Conservation (phyloP, 2,888 invertebrate species). For the Eledona agricola region DNA sequence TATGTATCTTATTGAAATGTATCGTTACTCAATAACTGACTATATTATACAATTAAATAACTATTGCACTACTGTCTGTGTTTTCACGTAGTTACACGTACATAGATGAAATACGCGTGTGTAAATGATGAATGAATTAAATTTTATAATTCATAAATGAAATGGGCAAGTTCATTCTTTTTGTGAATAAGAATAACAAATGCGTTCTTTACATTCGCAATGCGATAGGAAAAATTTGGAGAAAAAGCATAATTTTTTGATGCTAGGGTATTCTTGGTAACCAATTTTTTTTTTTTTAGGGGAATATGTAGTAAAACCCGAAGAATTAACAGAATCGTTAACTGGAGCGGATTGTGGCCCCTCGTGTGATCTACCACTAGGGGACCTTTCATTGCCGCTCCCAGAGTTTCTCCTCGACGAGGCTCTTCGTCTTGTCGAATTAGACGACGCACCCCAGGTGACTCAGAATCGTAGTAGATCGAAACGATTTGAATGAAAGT, state of each 20-base stretch:
- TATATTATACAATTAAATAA: too few relatives aligned
- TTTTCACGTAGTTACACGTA: too few relatives aligned
- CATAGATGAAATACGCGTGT: too few relatives aligned
- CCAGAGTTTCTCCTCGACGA: constrained; percentile 76
- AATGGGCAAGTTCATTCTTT: too few relatives aligned
- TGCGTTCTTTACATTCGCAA: too few relatives aligned
- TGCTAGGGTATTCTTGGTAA: constrained; percentile 7
- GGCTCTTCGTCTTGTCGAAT: constrained; percentile 77
- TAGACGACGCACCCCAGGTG: constrained; percentile 68
- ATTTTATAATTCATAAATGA: too few relatives aligned
- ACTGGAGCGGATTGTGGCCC: constrained; percentile 59
- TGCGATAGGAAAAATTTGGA: too few relatives aligned
- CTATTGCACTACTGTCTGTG: too few relatives aligned
- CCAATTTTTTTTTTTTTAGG: constrained; percentile 62
- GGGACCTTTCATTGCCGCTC: constrained; percentile 65
- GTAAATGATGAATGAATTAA: too few relatives aligned
- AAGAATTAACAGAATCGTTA: constrained; percentile 50
- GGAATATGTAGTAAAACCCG: constrained; percentile 68
- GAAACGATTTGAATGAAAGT: constrained; percentile 1
- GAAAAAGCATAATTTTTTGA: too few relatives aligned
- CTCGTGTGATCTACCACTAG: constrained; percentile 67
- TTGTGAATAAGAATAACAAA: too few relatives aligned
- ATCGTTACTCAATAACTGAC: background rate
- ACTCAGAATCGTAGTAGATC: constrained; percentile 34
- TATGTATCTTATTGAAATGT: background rate